Evolutionary conservation across 2,113 vertebrate genomes (phyloP).

Genomic region (Thunnus thynnus): DNA sequence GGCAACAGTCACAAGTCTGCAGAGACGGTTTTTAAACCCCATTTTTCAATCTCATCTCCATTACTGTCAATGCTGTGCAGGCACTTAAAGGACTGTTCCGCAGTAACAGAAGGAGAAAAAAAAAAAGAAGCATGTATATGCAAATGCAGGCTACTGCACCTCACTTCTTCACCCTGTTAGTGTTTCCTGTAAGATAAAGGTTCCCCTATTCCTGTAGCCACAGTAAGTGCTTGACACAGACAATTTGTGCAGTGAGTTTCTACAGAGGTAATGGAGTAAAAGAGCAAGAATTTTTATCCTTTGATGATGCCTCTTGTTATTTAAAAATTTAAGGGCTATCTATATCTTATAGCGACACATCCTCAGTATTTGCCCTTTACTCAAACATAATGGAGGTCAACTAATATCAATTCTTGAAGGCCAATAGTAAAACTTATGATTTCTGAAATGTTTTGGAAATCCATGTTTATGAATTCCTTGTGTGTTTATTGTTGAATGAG

Average conservation of each 20-base stretch:
- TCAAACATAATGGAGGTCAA: conserved; percentile 6
- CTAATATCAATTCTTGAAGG: background rate
- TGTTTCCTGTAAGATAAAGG: conserved; percentile 45
- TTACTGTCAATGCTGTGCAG: conserved; percentile 68
- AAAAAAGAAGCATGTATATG: conserved; percentile 39
- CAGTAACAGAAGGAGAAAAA: conserved; percentile 34
- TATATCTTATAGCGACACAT: background rate
- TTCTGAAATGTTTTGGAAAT: background rate
- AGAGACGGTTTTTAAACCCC: conserved; percentile 73
- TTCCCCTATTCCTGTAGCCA: conserved; percentile 28
- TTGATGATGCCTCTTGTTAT: conserved; percentile 29
- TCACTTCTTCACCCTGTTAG: conserved; percentile 39
- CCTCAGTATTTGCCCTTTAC: conserved; percentile 3
- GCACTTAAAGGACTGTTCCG: conserved; percentile 64
- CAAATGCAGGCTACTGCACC: conserved; percentile 50
- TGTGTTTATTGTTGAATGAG: too few relatives aligned
- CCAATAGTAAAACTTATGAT: background rate
- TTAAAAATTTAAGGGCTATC: conserved; percentile 27
- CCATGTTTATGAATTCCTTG: too few relatives aligned
- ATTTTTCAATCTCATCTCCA: conserved; percentile 78
- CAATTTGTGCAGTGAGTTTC: conserved; percentile 30
- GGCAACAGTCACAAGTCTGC: conserved; percentile 74
- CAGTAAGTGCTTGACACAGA: conserved; percentile 14
- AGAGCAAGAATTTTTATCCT: conserved; percentile 14
- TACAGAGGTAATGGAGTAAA: conserved; percentile 30